A percentile compares a stretch with the other conserved stretches of the same genome.
Conservation (phyloP, 2,888 invertebrate genomes). For the Lapara coniferarum region DNA sequence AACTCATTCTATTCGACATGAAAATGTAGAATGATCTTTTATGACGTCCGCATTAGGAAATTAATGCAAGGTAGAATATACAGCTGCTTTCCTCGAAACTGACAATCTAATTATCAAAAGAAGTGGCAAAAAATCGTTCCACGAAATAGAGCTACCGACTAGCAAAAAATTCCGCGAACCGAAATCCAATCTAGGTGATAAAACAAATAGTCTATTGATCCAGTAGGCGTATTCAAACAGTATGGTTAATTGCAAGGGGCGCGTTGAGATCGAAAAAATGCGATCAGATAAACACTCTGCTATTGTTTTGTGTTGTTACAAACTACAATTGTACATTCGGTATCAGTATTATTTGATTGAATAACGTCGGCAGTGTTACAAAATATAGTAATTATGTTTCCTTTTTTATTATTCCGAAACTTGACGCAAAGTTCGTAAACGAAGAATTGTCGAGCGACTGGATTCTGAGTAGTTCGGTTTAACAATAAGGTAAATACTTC, state of each 20-base stretch:
- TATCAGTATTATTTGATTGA: conserved; percentile 24
- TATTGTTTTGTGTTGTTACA: conserved; percentile 38
- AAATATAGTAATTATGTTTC: conserved; percentile 7
- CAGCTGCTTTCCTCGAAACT: not conserved
- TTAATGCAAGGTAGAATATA: not conserved
- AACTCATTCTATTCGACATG: not conserved
- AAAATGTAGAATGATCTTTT: not conserved
- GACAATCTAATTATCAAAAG: not conserved
- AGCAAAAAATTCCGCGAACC: not conserved
- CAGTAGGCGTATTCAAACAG: conserved; percentile 20
- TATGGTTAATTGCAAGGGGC: conserved; percentile 10
- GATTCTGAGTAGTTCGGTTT: not conserved
- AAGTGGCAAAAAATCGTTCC: not conserved
- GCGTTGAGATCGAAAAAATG: conserved; percentile 2
- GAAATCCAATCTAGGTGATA: conserved; percentile 1
- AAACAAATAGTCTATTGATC: not conserved
- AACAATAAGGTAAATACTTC: not conserved
- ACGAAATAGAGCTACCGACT: not conserved
- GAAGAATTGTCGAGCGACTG: too few relatives aligned
- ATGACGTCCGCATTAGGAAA: not conserved
- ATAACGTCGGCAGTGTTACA: conserved; percentile 21
- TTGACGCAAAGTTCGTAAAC: too few relatives aligned
- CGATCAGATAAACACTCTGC: conserved; percentile 29
- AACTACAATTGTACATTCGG: conserved; percentile 33
- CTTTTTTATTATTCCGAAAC: too few relatives aligned